Percentiles rank a stretch among this genome's conserved stretches.
These are phyloP conservation scores for Macrobrachium rosenbergii DNA, from an alignment of 1,140 invertebrate genomes.

Conservation along the genomic window DNA sequence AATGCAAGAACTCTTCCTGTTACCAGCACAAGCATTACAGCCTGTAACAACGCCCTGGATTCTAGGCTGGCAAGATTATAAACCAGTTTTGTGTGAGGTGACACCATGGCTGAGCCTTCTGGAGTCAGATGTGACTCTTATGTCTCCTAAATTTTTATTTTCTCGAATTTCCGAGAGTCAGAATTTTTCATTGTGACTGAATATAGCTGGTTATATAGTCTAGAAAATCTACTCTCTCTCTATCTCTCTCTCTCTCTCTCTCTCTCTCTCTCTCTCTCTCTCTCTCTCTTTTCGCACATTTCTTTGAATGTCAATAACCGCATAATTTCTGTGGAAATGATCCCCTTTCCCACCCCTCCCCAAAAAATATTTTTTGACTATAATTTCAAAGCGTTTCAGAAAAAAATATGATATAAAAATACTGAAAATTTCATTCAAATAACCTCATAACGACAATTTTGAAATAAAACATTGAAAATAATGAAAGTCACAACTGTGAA, in stretches of 20 bases:
- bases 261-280: slow-evolving; percentile 5
- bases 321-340: neutral
- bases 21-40: too few species aligned
- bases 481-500: too few species aligned
- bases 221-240: neutral
- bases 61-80: too few species aligned
- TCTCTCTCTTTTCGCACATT: neutral
- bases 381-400: too few species aligned
- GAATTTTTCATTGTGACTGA: too few species aligned
- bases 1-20: neutral
- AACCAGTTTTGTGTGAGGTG: too few species aligned
- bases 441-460: neutral
- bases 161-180: too few species aligned
- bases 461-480: too few species aligned
- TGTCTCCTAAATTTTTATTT: neutral
- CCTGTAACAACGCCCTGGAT: too few species aligned
- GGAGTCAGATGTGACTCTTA: neutral
- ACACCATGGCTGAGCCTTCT: neutral
- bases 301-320: neutral
- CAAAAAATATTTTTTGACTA: too few species aligned
- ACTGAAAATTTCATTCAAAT: too few species aligned
- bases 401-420: too few species aligned
- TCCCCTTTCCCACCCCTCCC: neutral
- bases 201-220: neutral
- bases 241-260: slow-evolving; percentile 5